Base-by-base conservation (phyloP, 1,140 invertebrate species). In the Dendrolimus kikuchii region DNA sequence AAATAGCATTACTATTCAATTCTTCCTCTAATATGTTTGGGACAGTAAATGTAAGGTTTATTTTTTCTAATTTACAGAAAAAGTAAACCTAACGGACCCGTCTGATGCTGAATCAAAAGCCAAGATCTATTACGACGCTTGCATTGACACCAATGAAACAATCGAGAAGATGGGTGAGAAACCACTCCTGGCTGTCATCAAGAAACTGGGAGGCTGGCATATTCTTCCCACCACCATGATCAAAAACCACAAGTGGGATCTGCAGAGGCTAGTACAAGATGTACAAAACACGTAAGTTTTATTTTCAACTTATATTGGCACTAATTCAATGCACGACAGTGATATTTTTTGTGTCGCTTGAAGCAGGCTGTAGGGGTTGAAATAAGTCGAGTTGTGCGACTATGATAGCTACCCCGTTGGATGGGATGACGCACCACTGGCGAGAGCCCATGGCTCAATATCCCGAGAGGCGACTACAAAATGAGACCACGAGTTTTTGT, bases 101-200 rank as follows among this genome's bases (percentile, higher is more conserved):
- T 49, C 55, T 4, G 68, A 92, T 62, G 94, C 97, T 0, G 96
- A 99, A 75, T 89, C 89, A 45, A 99, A 98, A 85, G 96, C 96
- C 0, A 93, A 95, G 69, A 84, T 93, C 4, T 99, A 98, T 82
- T 99, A 97, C 81, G 88, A 93, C 55, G 97, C 97, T 0, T 99
- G 98, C 75, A 91, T 99, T 89, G 97, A 99, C 80, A 90, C 90
- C 1, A 97, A 98, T 66, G 96, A 97, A 71, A 97, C 94, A 0
- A 93, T 98, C 49, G 97, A 98, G 87, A 81, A 75, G 38, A 44
- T 77, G 9, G 80, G 63, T 0, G 91, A 92, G 4, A 89, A 93
- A 63, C 98, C 98, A 0, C 90, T 99, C 80, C 70, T 94, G 4
- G 89, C 93, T 40, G 74, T 99, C 0, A 80, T 99, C 38, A 81